Evolutionary conservation across 92 coral and sea anemone species (phyloP).

Genomic region (Micromussa lordhowensis): DNA sequence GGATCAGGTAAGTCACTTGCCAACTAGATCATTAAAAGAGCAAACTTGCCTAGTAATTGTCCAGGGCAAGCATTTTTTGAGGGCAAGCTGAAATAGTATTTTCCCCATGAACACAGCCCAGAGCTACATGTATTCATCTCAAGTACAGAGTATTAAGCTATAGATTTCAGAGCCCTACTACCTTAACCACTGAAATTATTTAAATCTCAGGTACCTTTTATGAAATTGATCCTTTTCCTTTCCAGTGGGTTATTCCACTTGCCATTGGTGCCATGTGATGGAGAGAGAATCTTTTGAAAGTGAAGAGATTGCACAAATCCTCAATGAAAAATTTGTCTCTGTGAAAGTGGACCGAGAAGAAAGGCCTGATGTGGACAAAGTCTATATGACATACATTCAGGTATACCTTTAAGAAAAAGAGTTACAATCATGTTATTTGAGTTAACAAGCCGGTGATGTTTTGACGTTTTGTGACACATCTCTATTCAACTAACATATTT

Average conservation of each 20-base stretch:
- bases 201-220: not conserved
- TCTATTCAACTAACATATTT: too few species aligned
- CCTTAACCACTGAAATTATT: not conserved
- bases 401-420: constrained; percentile 17
- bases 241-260: constrained; percentile 95
- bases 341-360: constrained; percentile 97
- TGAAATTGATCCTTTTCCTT: not conserved
- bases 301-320: constrained; percentile 86
- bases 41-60: too few species aligned
- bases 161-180: not conserved
- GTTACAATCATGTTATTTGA: too few species aligned
- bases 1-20: too few species aligned
- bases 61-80: too few species aligned
- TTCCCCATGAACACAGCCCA: too few species aligned
- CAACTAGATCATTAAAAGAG: too few species aligned
- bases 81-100: too few species aligned
- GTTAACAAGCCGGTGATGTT: too few species aligned
- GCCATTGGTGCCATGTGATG: constrained; percentile 99
- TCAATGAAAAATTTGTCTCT: constrained; percentile 94
- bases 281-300: constrained; percentile 97
- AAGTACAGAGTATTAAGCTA: too few species aligned
- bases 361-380: constrained; percentile 97
- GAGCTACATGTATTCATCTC: too few species aligned
- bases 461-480: too few species aligned
- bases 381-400: constrained; percentile 97